Conservation (phyloP, 2,888 invertebrate genomes). For the Campoplex nolae region DNA sequence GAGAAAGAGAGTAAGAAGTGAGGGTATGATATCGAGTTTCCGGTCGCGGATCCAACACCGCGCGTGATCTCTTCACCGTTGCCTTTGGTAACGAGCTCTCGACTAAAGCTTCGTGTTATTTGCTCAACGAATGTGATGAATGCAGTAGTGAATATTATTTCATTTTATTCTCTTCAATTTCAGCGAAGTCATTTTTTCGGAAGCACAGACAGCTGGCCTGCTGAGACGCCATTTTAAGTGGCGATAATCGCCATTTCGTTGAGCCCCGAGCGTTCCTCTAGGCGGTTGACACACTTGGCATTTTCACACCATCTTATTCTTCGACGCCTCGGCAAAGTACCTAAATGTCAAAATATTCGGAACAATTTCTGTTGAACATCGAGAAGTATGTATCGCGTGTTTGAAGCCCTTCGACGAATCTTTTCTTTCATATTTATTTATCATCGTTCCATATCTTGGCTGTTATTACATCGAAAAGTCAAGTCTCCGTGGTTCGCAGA, state of each 20-base stretch:
- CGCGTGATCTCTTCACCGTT: constrained; percentile 62
- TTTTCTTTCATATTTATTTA: constrained; percentile 25
- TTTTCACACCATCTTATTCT: neutral
- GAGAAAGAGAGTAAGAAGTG: neutral
- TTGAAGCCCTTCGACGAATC: constrained; percentile 7
- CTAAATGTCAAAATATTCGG: neutral
- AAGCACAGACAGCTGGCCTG: neutral
- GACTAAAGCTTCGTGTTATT: constrained; percentile 5
- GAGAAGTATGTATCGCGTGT: neutral
- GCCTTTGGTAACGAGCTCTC: constrained; percentile 35
- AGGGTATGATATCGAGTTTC: constrained; percentile 58
- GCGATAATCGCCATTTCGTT: neutral
- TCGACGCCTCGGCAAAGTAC: neutral
- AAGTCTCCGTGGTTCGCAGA: constrained; percentile 10
- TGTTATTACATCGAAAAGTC: constrained; percentile 46
- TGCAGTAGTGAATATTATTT: neutral
- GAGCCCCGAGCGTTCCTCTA: neutral
- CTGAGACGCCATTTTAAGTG: neutral
- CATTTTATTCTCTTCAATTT: neutral
- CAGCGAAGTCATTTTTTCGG: neutral
- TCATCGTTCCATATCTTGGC: constrained; percentile 38
- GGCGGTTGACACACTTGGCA: neutral
- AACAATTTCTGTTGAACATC: neutral
- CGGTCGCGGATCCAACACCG: constrained; percentile 49
- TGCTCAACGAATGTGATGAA: neutral